These are phyloP conservation scores for Myxocyprinus asiaticus DNA, from an alignment of 2,113 vertebrate genomes.

Conservation along the genomic window DNA sequence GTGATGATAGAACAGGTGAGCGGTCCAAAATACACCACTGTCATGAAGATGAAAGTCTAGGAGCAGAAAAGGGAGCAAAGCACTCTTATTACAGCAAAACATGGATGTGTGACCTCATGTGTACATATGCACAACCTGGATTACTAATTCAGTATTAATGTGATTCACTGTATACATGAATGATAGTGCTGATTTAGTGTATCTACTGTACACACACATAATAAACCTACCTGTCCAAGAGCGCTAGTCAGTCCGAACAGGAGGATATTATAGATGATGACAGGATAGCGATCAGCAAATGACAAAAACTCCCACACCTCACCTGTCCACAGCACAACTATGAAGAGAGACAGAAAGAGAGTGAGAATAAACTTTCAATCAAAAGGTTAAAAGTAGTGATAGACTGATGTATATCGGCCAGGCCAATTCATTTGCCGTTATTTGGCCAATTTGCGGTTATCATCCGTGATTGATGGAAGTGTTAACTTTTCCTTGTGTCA, in stretches of 20 bases:
- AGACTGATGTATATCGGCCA: no score
- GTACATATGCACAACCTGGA: no score
- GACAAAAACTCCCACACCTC: constrained; percentile 94
- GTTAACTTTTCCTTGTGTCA: no score
- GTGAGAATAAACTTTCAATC: background rate
- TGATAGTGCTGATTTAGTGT: background rate
- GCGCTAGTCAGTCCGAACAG: constrained; percentile 94
- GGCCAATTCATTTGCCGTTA: no score
- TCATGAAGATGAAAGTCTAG: constrained; percentile 99
- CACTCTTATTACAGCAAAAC: background rate
- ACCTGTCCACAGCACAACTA: constrained; percentile 89
- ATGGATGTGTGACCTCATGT: background rate
- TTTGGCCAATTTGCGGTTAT: no score
- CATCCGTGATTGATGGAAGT: no score
- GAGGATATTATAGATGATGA: constrained; percentile 87
- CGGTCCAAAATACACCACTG: constrained; percentile 94
- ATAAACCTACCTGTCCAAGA: constrained; percentile 85
- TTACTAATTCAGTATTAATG: no score
- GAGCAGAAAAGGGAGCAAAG: background rate
- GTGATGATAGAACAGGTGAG: constrained; percentile 98
- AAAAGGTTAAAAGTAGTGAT: no score
- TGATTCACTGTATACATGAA: background rate
- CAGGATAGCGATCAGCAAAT: constrained; percentile 86
- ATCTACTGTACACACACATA: background rate
- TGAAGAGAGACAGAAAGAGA: constrained; percentile 16